A percentile compares a stretch with the other conserved stretches of the same genome.
phyloP scores from a whole-genome alignment of 2,888 invertebrate species.

The Tenthredo livida region DNA sequence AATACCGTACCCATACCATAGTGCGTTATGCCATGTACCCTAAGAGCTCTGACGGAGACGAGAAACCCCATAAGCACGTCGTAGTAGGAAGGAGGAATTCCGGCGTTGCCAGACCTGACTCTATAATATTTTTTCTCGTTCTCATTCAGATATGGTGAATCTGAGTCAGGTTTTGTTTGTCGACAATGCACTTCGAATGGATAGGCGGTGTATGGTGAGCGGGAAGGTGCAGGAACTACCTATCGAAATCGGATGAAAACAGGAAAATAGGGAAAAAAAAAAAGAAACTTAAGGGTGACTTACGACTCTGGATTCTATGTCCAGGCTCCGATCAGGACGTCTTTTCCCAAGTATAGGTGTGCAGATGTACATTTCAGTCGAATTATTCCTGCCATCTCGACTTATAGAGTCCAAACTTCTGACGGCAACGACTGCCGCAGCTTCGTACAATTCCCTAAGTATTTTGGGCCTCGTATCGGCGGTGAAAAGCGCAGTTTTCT shows the following conservation, averaged over 20 bases:
- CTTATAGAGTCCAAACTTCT: slow-evolving; percentile 85
- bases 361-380: slow-evolving; percentile 87
- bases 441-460: slow-evolving; percentile 88
- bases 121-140: slow-evolving; percentile 53
- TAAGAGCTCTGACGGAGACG: slow-evolving; percentile 59
- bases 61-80: slow-evolving; percentile 47
- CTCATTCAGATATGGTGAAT: slow-evolving; percentile 38
- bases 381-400: slow-evolving; percentile 83
- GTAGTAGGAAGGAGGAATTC: slow-evolving; percentile 68
- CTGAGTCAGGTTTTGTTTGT: slow-evolving; percentile 65
- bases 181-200: slow-evolving; percentile 56
- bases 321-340: slow-evolving; percentile 86
- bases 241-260: not conserved
- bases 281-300: slow-evolving; percentile 76
- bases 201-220: not conserved
- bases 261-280: not conserved
- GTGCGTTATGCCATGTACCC: slow-evolving; percentile 44
- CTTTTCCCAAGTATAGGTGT: slow-evolving; percentile 89
- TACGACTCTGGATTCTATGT: slow-evolving; percentile 94
- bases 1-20: slow-evolving; percentile 48
- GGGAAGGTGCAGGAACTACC: no score
- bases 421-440: slow-evolving; percentile 86
- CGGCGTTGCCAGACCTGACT: slow-evolving; percentile 66
- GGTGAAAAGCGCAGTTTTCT: slow-evolving; percentile 88
- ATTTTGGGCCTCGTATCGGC: slow-evolving; percentile 87